A percentile compares a stretch with the other conserved stretches of the same genome.
Evolutionary conservation across 1,140 invertebrate genomes (phyloP).

Genomic region (Notospermus geniculatus): DNA sequence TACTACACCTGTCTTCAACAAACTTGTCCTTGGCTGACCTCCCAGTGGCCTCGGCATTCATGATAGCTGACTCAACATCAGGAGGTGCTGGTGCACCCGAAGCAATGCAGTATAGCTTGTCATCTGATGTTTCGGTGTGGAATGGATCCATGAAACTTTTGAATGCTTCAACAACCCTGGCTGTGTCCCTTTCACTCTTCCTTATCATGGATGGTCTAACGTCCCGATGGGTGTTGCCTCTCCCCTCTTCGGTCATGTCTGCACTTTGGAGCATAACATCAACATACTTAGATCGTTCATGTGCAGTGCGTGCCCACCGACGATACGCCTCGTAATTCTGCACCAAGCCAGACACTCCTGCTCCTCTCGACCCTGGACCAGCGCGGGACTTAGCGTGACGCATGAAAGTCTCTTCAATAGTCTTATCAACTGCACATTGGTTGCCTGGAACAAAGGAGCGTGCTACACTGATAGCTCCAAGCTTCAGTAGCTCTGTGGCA

Average conservation of each 20-base stretch:
- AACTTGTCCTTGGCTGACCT: neutral
- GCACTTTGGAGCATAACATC: neutral
- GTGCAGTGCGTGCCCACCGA: neutral
- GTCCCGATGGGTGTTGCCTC: slow-evolving; percentile 19
- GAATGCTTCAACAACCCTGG: slow-evolving; percentile 19
- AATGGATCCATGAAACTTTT: slow-evolving; percentile 20
- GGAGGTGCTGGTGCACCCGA: neutral
- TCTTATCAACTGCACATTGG: slow-evolving; percentile 28
- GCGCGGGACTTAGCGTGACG: slow-evolving; percentile 15
- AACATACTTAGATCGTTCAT: neutral
- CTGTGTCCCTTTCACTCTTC: slow-evolving; percentile 20
- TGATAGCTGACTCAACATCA: neutral
- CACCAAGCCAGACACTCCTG: neutral
- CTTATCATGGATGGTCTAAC: slow-evolving; percentile 18
- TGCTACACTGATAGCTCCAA: slow-evolving; percentile 26
- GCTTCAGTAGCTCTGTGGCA: slow-evolving; percentile 16
- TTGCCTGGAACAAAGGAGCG: slow-evolving; percentile 29
- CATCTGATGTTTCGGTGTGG: slow-evolving; percentile 12
- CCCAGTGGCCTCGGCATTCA: neutral
- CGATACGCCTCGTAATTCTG: neutral
- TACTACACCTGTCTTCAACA: no score
- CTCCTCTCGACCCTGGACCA: neutral
- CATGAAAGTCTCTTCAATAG: no score
- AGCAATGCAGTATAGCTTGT: slow-evolving; percentile 3
- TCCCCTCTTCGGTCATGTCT: neutral